Conservation (phyloP, 2,113 vertebrate species). For the Pavo muticus region DNA sequence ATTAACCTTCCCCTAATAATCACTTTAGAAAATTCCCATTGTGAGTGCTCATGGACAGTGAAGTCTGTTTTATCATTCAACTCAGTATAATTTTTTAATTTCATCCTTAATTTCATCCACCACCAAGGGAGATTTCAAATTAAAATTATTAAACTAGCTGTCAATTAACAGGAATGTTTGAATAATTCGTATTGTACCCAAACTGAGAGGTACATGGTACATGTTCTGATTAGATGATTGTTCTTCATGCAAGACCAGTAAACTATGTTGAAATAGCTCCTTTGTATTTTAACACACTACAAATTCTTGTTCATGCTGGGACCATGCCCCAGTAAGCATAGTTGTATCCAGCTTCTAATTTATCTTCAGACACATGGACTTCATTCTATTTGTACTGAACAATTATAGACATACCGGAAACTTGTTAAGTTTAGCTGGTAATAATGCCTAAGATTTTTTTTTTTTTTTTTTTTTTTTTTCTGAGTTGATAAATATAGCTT, state of each 20-base stretch:
- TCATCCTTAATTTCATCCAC: constrained; percentile 66
- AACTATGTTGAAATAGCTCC: neutral
- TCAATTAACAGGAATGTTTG: constrained; percentile 52
- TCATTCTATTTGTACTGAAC: neutral
- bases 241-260: neutral
- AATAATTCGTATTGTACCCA: constrained; percentile 43
- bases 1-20: constrained; percentile 70
- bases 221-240: neutral
- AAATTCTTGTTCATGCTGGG: neutral
- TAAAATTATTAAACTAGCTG: constrained; percentile 67
- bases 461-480: neutral
- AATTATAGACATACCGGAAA: neutral
- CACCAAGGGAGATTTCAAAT: constrained; percentile 56
- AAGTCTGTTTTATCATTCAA: constrained; percentile 65
- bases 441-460: neutral
- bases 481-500: neutral
- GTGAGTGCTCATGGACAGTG: constrained; percentile 34
- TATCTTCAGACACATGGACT: neutral
- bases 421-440: neutral
- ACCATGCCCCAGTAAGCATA: neutral
- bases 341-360: neutral
- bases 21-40: constrained; percentile 62
- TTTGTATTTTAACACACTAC: neutral
- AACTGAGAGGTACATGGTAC: constrained; percentile 11
- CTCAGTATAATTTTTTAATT: constrained; percentile 72